These are phyloP conservation scores for Coendou prehensilis DNA, from an alignment of 2,797 vertebrate genomes.

Conservation along the genomic window DNA sequence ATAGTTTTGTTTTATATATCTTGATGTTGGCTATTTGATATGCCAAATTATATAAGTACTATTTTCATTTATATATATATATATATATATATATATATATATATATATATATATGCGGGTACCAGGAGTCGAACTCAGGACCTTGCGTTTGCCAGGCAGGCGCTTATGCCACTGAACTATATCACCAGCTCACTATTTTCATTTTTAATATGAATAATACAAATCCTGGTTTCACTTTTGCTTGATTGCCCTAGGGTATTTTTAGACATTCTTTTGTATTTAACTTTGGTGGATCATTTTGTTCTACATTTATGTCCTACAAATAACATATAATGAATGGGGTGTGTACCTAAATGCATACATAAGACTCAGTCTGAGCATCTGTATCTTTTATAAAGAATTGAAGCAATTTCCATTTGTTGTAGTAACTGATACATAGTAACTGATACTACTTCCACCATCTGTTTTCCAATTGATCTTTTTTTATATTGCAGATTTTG, in stretches of 20 bases:
- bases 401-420: constrained; percentile 30
- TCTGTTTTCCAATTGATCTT: constrained; percentile 21
- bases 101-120: too few species aligned
- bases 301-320: neutral
- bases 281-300: neutral
- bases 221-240: constrained; percentile 31
- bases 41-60: neutral
- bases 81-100: too few species aligned
- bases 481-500: constrained; percentile 18
- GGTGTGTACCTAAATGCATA: neutral
- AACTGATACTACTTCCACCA: neutral
- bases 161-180: too few species aligned
- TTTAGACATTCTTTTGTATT: constrained; percentile 26
- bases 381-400: constrained; percentile 23
- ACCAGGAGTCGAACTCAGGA: too few species aligned
- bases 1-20: constrained; percentile 40
- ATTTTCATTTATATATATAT: neutral
- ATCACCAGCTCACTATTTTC: neutral
- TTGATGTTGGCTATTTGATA: neutral
- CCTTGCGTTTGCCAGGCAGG: too few species aligned
- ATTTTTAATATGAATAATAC: neutral
- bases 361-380: constrained; percentile 28
- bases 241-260: neutral
- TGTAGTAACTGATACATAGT: neutral
- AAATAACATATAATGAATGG: neutral